Conservation (phyloP, 2,113 vertebrate genomes). For the Petaurus breviceps region DNA sequence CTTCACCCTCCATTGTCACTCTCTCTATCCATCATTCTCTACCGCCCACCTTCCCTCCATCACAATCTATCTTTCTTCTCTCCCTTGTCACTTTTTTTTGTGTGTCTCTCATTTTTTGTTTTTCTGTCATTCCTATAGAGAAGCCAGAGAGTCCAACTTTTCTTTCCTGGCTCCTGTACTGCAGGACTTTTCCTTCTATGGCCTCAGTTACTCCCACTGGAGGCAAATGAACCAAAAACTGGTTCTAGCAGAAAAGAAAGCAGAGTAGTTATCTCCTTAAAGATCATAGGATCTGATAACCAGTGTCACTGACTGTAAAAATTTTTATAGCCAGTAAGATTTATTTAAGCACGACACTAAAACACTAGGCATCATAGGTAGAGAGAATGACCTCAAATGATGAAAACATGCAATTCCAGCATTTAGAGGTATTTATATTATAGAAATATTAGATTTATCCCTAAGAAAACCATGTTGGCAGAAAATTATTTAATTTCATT, state of each 20-base stretch:
- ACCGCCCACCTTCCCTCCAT: constrained; percentile 10
- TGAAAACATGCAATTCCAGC: background rate
- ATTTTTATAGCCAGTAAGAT: background rate
- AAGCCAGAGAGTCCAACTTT: background rate
- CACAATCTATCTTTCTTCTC: constrained; percentile 29
- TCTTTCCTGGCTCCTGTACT: background rate
- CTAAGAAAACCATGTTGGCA: background rate
- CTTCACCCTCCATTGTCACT: background rate
- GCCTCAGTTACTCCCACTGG: constrained; percentile 11
- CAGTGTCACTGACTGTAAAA: background rate
- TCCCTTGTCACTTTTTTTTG: constrained; percentile 40
- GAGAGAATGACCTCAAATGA: background rate
- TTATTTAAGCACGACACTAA: background rate
- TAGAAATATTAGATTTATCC: background rate
- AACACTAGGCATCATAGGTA: background rate
- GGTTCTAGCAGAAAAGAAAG: background rate
- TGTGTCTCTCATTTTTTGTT: constrained; percentile 38
- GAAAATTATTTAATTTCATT: background rate
- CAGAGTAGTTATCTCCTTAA: background rate
- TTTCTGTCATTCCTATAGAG: constrained; percentile 20
- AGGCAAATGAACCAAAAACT: background rate
- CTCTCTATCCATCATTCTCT: constrained; percentile 37
- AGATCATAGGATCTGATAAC: background rate
- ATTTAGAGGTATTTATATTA: background rate
- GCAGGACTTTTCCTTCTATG: background rate